These are phyloP conservation scores for Rhegmatorhina hoffmannsi DNA, from an alignment of 2,113 vertebrate genomes.

Conservation along the genomic window DNA sequence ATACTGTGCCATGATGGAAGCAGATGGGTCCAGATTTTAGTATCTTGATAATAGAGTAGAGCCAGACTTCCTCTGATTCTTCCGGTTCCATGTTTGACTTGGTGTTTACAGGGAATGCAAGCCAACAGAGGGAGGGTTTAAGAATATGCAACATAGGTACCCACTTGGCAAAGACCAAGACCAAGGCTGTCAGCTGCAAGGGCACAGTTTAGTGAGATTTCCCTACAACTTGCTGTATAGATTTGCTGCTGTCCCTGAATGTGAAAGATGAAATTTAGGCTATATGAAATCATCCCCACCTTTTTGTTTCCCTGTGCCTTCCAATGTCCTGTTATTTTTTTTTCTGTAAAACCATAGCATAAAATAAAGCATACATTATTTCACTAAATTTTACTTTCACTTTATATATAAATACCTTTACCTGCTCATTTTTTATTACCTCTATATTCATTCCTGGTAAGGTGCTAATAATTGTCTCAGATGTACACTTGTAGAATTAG, in stretches of 20 bases:
- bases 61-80: background rate
- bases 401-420: background rate
- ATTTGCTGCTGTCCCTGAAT: background rate
- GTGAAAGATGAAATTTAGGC: background rate
- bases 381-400: background rate
- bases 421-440: background rate
- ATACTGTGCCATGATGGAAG: fast-evolving
- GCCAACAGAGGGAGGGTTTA: background rate
- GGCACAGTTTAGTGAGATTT: background rate
- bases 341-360: background rate
- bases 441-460: background rate
- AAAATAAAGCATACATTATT: background rate
- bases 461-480: background rate
- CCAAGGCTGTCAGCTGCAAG: background rate
- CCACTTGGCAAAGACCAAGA: background rate
- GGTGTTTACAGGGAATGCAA: background rate
- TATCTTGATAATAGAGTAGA: background rate
- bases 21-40: background rate
- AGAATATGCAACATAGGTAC: background rate
- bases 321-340: background rate
- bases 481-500: background rate
- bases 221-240: background rate
- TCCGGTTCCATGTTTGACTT: fast-evolving
- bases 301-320: background rate
- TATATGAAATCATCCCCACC: background rate